Evolutionary conservation across 2,888 invertebrate genomes (phyloP), one percentile per base, ranked within the genome.

Genomic region (Stenurella melanura): DNA sequence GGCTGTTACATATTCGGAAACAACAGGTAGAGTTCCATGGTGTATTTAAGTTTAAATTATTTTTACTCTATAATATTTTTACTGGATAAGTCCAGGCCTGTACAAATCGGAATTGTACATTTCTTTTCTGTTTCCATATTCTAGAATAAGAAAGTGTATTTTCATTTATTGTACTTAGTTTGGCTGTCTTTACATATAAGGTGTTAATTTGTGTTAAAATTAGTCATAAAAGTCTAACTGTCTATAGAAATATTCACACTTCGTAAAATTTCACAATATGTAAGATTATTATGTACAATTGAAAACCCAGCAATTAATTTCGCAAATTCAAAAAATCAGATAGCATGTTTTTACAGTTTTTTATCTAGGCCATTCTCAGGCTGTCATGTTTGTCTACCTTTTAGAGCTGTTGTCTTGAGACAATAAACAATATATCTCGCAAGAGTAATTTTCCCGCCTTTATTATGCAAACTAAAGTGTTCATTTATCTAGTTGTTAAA

Each of bases 361-460:
- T 75, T 56, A 75, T 63, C 19, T 75, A 69, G 75, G 75, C 34
- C 75, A 64, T 75, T 75, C 75, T 64, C 75, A 75, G 58, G 61
- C 75, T 70, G 70, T 70, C 70, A 21, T 58, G 70, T 70, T 70
- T 70, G 70, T 70, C 70, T 60, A 42, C 70, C 1, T 70, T 70
- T 60, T 60, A 70, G 21, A 60, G 50, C 34, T 69, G 57, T 70
- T 70, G 70, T 58, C 60, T 42, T 17, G 50, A 70, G 60, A 70
- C 70, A 70, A 70, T 70, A 60, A 34, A 70, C 60, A 70, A 70
- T 67, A 67, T 70, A 38, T 70, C 60, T 60, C 42, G 60, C 70
- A 70, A 70, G 19, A 60, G 60, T 38, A 70, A 38, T 60, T 70
- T 70, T 70, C 70, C 70, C 70, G 70, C 60, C 58, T 60, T 60